A percentile compares a stretch with the other conserved stretches of the same genome.
These are phyloP conservation scores for Falco punctatus DNA, from an alignment of 2,113 vertebrate species.

Conservation along the genomic window DNA sequence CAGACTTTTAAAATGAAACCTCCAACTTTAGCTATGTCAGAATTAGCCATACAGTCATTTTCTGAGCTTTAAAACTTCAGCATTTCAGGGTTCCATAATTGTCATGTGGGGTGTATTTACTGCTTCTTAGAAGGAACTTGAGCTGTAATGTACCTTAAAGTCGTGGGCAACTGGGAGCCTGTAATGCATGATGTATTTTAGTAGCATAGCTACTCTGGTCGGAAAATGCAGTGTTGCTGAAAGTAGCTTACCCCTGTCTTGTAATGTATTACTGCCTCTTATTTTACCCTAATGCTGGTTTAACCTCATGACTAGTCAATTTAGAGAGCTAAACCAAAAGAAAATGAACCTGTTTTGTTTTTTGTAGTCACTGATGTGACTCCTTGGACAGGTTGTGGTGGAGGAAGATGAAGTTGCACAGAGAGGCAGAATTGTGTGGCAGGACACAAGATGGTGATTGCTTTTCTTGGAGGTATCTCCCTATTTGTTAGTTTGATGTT, in stretches of 20 bases:
- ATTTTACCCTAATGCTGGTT: neutral
- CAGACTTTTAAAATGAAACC: neutral
- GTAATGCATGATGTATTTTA: neutral
- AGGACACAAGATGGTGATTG: fast-evolving
- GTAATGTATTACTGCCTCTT: neutral
- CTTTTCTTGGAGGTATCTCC: neutral
- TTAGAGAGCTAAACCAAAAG: neutral
- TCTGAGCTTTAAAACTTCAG: neutral
- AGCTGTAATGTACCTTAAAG: neutral
- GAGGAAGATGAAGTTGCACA: neutral
- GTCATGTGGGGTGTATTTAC: neutral
- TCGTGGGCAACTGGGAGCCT: neutral
- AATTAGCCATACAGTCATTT: neutral
- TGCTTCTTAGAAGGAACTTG: neutral
- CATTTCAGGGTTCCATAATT: neutral
- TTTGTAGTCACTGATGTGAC: neutral
- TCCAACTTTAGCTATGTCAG: neutral
- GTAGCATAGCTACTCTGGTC: neutral
- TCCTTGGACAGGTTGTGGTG: neutral
- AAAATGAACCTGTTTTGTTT: neutral
- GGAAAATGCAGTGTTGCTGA: neutral
- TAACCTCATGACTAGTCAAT: neutral
- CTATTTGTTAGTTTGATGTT: neutral
- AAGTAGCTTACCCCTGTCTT: neutral
- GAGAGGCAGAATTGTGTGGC: neutral